Evolutionary conservation across 2,888 invertebrate genomes (phyloP).

Genomic region (Celastrina argiolus): DNA sequence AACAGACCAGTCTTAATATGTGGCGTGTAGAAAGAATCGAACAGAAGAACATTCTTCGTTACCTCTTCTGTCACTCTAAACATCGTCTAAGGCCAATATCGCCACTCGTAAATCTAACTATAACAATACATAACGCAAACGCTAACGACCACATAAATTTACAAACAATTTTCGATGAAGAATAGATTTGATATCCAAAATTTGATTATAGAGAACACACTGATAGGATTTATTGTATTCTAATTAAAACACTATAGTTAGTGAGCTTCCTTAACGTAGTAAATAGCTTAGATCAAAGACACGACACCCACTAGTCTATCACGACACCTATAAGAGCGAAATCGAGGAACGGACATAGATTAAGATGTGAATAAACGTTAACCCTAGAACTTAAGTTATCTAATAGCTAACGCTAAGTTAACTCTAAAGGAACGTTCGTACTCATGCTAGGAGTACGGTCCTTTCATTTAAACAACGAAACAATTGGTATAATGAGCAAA

Average conservation of each 20-base stretch:
- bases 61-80: conserved; percentile 9
- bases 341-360: conserved; percentile 74
- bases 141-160: conserved; percentile 21
- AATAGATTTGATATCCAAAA: conserved; percentile 43
- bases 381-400: conserved; percentile 56
- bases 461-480: conserved; percentile 11
- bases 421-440: conserved; percentile 39
- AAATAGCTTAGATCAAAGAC: conserved; percentile 55
- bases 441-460: conserved; percentile 26
- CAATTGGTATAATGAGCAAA: conserved; percentile 16
- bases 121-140: conserved; percentile 34
- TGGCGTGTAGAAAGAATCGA: background rate
- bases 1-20: background rate
- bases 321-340: conserved; percentile 76
- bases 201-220: conserved; percentile 55
- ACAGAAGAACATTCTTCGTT: conserved; percentile 20
- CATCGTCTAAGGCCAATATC: conserved; percentile 21
- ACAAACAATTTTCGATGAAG: conserved; percentile 37
- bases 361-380: conserved; percentile 55
- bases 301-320: conserved; percentile 74
- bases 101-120: conserved; percentile 23
- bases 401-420: conserved; percentile 47
- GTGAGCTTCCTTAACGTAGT: conserved; percentile 63
- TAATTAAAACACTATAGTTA: conserved; percentile 50
- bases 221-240: conserved; percentile 39